A percentile compares a stretch with the other conserved stretches of the same genome.
Evolutionary conservation across 2,888 invertebrate species (phyloP).

Genomic region (Heliconius cydno): DNA sequence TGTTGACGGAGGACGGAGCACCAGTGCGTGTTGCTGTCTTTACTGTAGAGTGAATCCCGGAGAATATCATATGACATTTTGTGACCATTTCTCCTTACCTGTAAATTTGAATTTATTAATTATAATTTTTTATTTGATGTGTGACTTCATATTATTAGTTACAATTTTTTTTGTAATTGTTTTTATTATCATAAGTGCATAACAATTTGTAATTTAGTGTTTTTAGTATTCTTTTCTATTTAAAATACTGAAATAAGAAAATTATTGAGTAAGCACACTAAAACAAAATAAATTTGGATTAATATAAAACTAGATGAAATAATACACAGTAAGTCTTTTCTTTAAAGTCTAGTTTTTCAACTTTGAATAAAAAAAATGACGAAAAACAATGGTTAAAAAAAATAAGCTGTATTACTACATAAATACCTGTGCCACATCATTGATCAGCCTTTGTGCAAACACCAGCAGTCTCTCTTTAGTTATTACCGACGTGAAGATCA

Average conservation of each 20-base stretch:
- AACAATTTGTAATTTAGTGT: not conserved
- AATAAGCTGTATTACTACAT: not conserved
- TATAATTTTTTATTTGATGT: not conserved
- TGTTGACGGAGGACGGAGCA: slow-evolving; percentile 90
- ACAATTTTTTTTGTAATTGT: too few relatives aligned
- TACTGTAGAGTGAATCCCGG: slow-evolving; percentile 67
- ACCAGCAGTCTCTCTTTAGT: slow-evolving; percentile 89
- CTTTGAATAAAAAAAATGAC: not conserved
- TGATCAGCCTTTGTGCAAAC: slow-evolving; percentile 91
- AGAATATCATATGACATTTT: slow-evolving; percentile 83
- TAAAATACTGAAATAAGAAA: not conserved
- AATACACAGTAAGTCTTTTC: too few relatives aligned
- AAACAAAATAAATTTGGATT: too few relatives aligned
- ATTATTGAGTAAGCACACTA: not conserved
- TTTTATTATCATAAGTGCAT: too few relatives aligned
- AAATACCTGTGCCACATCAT: slow-evolving; percentile 88
- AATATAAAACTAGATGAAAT: too few relatives aligned
- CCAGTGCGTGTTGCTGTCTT: slow-evolving; percentile 88
- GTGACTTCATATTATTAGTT: not conserved
- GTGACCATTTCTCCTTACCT: slow-evolving; percentile 84
- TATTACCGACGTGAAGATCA: slow-evolving; percentile 88
- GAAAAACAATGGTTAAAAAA: not conserved
- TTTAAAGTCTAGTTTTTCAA: not conserved
- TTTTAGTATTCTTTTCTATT: not conserved
- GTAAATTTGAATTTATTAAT: slow-evolving; percentile 1